These are phyloP conservation scores for Hirudo medicinalis DNA, from an alignment of 1,140 invertebrate species.

Conservation along the genomic window DNA sequence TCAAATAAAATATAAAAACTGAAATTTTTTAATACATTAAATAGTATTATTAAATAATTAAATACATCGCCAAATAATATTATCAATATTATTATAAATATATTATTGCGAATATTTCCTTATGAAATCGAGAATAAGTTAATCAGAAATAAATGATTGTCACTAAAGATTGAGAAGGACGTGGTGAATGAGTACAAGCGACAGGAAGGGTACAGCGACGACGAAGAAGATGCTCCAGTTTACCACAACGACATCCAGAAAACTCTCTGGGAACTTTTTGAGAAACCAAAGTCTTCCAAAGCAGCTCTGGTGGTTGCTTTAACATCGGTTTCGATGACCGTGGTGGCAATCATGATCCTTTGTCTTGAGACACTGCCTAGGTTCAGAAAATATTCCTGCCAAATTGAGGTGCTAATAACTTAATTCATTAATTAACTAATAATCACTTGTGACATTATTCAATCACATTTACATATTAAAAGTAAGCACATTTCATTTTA, in stretches of 20 bases:
- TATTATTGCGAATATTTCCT: too few species aligned
- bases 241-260: slow-evolving; percentile 29
- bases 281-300: slow-evolving; percentile 38
- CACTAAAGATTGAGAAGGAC: slow-evolving; percentile 33
- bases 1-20: too few species aligned
- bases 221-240: slow-evolving; percentile 31
- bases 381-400: slow-evolving; percentile 28
- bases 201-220: slow-evolving; percentile 36
- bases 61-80: too few species aligned
- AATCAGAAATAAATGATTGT: too few species aligned
- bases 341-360: slow-evolving; percentile 39
- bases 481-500: too few species aligned
- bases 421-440: background rate
- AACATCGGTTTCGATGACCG: slow-evolving; percentile 36
- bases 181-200: slow-evolving; percentile 36
- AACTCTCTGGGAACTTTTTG: slow-evolving; percentile 39
- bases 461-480: too few species aligned
- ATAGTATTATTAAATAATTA: too few species aligned
- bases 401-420: slow-evolving; percentile 27
- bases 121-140: too few species aligned
- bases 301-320: slow-evolving; percentile 36
- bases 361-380: slow-evolving; percentile 37
- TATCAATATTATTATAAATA: too few species aligned
- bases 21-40: too few species aligned
- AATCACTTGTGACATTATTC: too few species aligned